Conservation (phyloP, 2,888 invertebrate species). For the Drosophila nr. medialis region DNA sequence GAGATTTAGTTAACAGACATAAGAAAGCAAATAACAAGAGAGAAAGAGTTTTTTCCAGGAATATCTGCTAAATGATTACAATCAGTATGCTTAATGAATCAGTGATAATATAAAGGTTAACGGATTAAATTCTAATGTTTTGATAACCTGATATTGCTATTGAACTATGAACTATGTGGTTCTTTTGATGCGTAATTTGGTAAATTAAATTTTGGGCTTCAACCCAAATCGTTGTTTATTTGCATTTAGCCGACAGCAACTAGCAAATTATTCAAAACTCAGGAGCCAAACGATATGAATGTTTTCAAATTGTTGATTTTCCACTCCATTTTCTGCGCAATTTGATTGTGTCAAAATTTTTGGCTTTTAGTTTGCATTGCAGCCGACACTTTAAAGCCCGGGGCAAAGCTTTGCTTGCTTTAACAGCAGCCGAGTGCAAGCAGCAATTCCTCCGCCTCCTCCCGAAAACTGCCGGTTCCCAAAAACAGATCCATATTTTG, state of each 20-base stretch:
- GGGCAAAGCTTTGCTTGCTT: conserved; percentile 30
- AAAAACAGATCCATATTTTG: conserved; percentile 10
- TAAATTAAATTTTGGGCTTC: background rate
- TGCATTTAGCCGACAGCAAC: background rate
- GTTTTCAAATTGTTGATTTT: conserved; percentile 39
- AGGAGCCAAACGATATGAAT: conserved; percentile 15
- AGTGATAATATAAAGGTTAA: background rate
- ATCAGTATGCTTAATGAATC: no score
- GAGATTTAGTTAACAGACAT: background rate
- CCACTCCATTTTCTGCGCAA: conserved; percentile 39
- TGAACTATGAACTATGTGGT: background rate
- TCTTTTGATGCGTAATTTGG: background rate
- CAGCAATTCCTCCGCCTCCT: background rate
- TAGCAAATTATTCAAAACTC: conserved; percentile 11
- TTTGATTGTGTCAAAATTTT: conserved; percentile 47
- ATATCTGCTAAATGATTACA: background rate
- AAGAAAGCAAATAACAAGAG: background rate
- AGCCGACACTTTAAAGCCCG: conserved; percentile 23
- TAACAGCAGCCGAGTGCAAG: conserved; percentile 22
- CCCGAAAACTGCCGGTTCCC: background rate
- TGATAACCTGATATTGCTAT: background rate
- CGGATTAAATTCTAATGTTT: background rate
- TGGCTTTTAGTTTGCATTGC: conserved; percentile 48
- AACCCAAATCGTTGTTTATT: background rate
- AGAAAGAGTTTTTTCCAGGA: accelerated